Percentiles rank a stretch among this genome's conserved stretches.
These are phyloP conservation scores for Lynx canadensis DNA, from an alignment of 2,113 vertebrate genomes.

Conservation along the genomic window DNA sequence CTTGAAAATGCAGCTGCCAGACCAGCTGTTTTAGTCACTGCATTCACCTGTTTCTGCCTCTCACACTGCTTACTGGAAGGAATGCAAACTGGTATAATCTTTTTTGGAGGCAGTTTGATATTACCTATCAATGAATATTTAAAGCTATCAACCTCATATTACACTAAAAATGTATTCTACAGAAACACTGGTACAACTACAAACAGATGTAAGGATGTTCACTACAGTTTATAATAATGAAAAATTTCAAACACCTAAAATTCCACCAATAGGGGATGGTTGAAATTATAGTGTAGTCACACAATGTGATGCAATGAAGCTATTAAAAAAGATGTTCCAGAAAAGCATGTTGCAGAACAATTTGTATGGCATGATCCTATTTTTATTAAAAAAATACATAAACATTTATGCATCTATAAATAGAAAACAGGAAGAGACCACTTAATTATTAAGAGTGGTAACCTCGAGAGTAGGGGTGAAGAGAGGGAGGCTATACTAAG, in stretches of 20 bases:
- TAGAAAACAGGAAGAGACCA: background rate
- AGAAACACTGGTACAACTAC: background rate
- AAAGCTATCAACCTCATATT: background rate
- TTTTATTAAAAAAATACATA: conserved; percentile 9
- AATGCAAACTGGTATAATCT: background rate
- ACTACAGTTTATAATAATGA: background rate
- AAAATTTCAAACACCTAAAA: background rate
- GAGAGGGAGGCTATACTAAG: background rate
- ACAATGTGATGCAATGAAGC: background rate
- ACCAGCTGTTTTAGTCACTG: background rate
- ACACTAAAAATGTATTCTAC: background rate
- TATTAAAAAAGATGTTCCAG: background rate
- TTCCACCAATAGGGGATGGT: background rate
- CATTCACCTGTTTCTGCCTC: background rate
- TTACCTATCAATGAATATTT: background rate
- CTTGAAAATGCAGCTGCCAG: background rate
- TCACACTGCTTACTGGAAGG: background rate
- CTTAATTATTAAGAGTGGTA: conserved; percentile 4
- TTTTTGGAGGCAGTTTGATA: background rate
- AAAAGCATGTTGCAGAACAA: background rate
- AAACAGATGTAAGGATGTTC: background rate
- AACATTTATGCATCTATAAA: background rate
- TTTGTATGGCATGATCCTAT: background rate
- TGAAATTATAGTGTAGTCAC: background rate
- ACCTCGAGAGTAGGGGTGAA: background rate